phyloP scores from a whole-genome alignment of 1,140 invertebrate species.

The Thaumatotibia leucotreta region DNA sequence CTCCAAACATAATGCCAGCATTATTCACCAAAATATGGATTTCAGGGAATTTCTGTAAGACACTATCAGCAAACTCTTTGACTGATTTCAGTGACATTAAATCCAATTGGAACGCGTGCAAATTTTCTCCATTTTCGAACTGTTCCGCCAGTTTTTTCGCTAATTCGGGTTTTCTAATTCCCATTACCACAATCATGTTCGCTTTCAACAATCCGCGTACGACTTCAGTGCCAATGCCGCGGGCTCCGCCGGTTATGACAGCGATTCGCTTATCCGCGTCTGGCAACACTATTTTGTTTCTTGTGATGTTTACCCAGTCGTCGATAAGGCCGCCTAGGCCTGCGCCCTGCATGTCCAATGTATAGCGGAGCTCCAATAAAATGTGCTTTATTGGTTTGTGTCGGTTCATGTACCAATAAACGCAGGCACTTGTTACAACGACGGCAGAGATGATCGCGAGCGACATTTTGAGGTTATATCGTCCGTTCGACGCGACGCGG shows the following conservation, averaged over 20 bases:
- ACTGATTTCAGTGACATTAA: constrained; percentile 85
- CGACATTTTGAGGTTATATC: constrained; percentile 63
- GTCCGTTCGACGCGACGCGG: constrained; percentile 44
- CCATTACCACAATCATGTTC: constrained; percentile 91
- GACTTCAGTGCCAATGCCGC: constrained; percentile 91
- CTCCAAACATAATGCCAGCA: constrained; percentile 92
- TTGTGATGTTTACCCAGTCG: constrained; percentile 58
- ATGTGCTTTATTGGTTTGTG: constrained; percentile 61
- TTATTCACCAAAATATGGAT: constrained; percentile 90
- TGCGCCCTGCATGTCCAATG: constrained; percentile 61
- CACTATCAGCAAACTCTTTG: constrained; percentile 82
- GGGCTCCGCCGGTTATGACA: constrained; percentile 91
- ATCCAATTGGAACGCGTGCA: constrained; percentile 74
- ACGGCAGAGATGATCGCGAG: constrained; percentile 43
- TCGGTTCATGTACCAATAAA: constrained; percentile 65
- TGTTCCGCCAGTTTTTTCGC: constrained; percentile 77
- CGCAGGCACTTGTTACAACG: constrained; percentile 35
- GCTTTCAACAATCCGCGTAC: constrained; percentile 87
- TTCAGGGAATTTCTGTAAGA: constrained; percentile 80
- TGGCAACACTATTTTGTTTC: constrained; percentile 66
- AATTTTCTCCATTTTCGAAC: constrained; percentile 70
- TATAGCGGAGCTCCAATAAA: constrained; percentile 54
- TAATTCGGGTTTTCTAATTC: constrained; percentile 81
- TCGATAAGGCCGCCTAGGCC: constrained; percentile 64
- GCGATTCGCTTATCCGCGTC: constrained; percentile 81